Evolutionary conservation across 2,888 invertebrate genomes (phyloP).

Genomic region (Stenotaenia linearis): DNA sequence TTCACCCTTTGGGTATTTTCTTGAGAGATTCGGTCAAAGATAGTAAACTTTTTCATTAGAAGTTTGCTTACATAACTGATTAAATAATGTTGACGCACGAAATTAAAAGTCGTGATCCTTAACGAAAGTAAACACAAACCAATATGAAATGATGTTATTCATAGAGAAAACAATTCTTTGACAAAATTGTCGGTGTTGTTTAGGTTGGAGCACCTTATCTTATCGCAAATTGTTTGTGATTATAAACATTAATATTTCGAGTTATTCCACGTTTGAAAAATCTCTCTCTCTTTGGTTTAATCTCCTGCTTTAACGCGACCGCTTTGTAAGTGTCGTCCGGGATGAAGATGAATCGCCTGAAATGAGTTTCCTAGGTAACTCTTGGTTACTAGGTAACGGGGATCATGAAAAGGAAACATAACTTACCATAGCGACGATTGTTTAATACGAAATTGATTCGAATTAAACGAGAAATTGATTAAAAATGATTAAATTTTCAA

Average conservation of each 20-base stretch:
- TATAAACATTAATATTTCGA: not conserved
- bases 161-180: too few relatives aligned
- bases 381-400: not conserved
- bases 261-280: not conserved
- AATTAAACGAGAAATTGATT: not conserved
- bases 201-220: too few relatives aligned
- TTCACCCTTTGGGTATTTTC: conserved; percentile 2
- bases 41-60: conserved; percentile 7
- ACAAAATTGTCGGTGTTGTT: too few relatives aligned
- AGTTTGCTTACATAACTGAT: not conserved
- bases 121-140: not conserved
- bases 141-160: not conserved
- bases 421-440: not conserved
- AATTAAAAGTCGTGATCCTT: not conserved
- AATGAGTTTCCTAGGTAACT: not conserved
- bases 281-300: not conserved
- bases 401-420: not conserved
- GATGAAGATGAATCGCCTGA: conserved; percentile 7
- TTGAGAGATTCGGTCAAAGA: not conserved
- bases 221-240: not conserved
- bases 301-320: not conserved
- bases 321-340: not conserved
- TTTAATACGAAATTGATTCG: not conserved
- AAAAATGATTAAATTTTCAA: not conserved
- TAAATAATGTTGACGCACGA: not conserved